Conservation (phyloP, 1,140 invertebrate genomes). For the Magallana angulata region DNA sequence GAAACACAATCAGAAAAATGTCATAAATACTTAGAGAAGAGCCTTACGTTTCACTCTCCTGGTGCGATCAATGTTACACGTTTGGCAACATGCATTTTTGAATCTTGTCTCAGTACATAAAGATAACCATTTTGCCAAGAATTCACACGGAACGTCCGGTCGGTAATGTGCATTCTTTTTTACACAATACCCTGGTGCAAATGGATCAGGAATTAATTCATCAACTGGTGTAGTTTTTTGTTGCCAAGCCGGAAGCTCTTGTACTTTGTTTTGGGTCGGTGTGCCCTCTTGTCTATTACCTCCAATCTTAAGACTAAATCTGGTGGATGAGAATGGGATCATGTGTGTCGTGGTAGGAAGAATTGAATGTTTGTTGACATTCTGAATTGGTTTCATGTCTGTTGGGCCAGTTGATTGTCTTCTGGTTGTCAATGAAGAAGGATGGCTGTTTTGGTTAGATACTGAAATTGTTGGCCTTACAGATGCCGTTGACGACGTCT, state of each 20-base stretch:
- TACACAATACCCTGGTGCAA: conserved; percentile 1
- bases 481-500: too few relatives aligned
- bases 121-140: conserved; percentile 39
- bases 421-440: neutral
- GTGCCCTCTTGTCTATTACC: neutral
- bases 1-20: neutral
- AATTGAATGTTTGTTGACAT: conserved; percentile 9
- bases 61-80: conserved; percentile 29
- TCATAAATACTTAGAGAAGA: neutral
- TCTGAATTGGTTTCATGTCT: neutral
- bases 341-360: neutral
- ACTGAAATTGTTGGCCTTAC: neutral
- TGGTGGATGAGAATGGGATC: conserved; percentile 28
- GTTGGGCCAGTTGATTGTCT: neutral
- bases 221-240: neutral
- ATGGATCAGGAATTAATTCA: conserved; percentile 16
- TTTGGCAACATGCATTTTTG: conserved; percentile 27
- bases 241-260: neutral
- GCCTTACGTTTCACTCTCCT: conserved; percentile 16
- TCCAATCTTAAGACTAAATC: conserved; percentile 22
- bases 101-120: conserved; percentile 36
- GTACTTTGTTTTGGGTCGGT: neutral
- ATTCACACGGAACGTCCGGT: conserved; percentile 34
- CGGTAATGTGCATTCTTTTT: conserved; percentile 11
- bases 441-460: neutral